Conservation (phyloP, 2,113 vertebrate genomes). For the Tachysurus fulvidraco region DNA sequence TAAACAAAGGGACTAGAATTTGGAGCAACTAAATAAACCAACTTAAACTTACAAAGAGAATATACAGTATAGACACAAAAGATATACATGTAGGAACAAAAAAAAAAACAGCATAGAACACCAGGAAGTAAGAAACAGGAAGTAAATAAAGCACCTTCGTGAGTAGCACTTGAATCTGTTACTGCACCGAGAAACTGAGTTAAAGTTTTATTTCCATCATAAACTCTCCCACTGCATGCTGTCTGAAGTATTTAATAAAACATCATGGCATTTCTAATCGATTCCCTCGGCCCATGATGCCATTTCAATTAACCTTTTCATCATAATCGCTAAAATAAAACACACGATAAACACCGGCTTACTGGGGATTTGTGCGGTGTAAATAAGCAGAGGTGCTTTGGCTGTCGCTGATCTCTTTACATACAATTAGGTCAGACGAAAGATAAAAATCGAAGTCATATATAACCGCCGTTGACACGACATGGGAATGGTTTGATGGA, state of each 20-base stretch:
- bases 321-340: conserved; percentile 25
- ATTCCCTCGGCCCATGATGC: conserved; percentile 68
- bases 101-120: background rate
- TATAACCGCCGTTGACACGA: no score
- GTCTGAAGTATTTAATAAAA: conserved; percentile 13
- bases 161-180: background rate
- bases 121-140: background rate
- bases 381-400: conserved; percentile 41
- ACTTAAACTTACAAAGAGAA: background rate
- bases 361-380: conserved; percentile 19
- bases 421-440: no score
- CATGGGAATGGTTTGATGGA: conserved; percentile 11
- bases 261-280: conserved; percentile 60
- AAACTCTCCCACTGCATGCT: background rate
- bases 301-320: conserved; percentile 73
- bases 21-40: background rate
- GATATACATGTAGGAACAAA: background rate
- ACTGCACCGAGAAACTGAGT: background rate
- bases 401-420: background rate
- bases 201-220: conserved; percentile 13
- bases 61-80: background rate
- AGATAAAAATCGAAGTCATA: background rate
- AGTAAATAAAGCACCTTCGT: no score
- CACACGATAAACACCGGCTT: background rate
- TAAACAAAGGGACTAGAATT: background rate